Base-by-base conservation (phyloP, 2,797 vertebrate genomes). In the Rousettus madagascariensis region DNA sequence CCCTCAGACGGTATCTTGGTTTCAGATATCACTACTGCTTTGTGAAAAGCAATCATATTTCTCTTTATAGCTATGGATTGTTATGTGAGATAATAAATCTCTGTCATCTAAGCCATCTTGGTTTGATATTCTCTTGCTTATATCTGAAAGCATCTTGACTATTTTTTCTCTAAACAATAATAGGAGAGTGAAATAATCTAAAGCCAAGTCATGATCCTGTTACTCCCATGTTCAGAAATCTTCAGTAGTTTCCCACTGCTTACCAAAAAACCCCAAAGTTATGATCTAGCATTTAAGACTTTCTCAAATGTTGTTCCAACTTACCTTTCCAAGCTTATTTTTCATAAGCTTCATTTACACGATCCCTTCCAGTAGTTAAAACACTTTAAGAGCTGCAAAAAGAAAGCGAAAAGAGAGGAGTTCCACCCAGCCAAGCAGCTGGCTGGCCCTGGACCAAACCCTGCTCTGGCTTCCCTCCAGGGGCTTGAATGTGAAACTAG, bases 51-150 rank as follows among this genome's bases (percentile, higher is more conserved):
- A 95, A 53, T 16, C 0, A 28, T 71, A 59, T 83, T 46, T 83
- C 24, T 92, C 36, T 66, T 46, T 65, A 20, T 0, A 90, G 6
- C 30, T 33, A 33, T 46, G 51, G 20, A 57, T 12, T 85, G 11
- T 19, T 55, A 20, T 17, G 33, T 15, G 24, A 66, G 5, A 41
- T 63, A 33, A 74, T 87, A 63, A 63, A 82, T 86, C 16, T 89
- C 10, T 57, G 0, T 85, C 22, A 59, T 78, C 17, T 28, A 86
- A 91, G 36, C 61, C 53, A 63, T 87, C 91, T 94, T 88, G 20
- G 20, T 90, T 91, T 68, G 17, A 51, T 51, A 41, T 84, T 94
- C n/a, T 93, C 41, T 63, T 92, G 8, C 55, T 90, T 94, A 20
- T 20, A 41, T 93, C 57, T 80, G 43, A 85, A 88, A 75, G 1